Conservation (phyloP, 2,888 invertebrate species). For the Athalia rosae region DNA sequence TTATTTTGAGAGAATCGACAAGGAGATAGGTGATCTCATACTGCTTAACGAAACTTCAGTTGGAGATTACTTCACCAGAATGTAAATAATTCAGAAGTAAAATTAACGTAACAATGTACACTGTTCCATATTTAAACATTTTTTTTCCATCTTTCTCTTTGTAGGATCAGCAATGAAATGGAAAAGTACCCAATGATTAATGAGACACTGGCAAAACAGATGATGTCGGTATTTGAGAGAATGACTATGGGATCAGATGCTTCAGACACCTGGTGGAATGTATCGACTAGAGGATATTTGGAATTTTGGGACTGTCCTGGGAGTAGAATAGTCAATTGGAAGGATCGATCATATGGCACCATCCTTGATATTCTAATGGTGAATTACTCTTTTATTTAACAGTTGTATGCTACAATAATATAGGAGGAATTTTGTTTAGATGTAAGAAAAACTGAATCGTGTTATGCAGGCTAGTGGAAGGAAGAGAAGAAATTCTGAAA, state of each 20-base stretch:
- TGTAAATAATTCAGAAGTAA: neutral
- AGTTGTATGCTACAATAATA: too few species aligned
- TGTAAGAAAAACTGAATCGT: too few species aligned
- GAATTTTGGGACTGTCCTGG: conserved; percentile 50
- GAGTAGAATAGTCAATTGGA: conserved; percentile 62
- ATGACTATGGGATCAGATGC: conserved; percentile 48
- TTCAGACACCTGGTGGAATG: conserved; percentile 57
- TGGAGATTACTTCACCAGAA: conserved; percentile 4
- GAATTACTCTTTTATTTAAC: neutral
- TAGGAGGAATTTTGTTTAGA: too few species aligned
- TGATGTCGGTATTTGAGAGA: conserved; percentile 48
- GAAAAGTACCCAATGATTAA: conserved; percentile 5
- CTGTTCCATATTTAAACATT: neutral
- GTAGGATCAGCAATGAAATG: neutral
- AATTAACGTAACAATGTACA: neutral
- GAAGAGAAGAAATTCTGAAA: neutral
- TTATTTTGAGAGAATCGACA: neutral
- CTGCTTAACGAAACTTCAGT: neutral
- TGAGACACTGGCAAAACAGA: neutral
- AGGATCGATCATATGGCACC: conserved; percentile 59
- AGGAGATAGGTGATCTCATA: neutral
- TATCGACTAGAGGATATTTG: conserved; percentile 38
- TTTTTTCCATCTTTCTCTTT: neutral
- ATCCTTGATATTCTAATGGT: conserved; percentile 67
- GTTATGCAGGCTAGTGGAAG: too few species aligned